Percentiles rank a stretch among this genome's conserved stretches.
Evolutionary conservation across 1,140 invertebrate genomes (phyloP).

Genomic region (Tetramorium alpestre): DNA sequence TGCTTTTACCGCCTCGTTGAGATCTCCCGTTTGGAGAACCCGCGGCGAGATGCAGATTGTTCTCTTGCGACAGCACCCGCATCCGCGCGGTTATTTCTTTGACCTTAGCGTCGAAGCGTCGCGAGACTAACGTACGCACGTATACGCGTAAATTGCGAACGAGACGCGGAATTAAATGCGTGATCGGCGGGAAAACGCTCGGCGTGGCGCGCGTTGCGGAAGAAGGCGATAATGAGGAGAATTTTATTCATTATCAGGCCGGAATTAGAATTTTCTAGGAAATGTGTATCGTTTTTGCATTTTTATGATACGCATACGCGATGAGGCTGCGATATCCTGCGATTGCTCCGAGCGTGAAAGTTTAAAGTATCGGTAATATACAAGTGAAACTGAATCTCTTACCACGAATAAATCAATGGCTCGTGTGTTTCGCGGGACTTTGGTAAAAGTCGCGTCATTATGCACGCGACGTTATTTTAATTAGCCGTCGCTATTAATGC

Average conservation of each 20-base stretch:
- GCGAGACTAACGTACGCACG: not conserved
- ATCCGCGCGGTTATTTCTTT: constrained; percentile 33
- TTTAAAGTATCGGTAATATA: constrained; percentile 37
- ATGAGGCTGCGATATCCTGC: constrained; percentile 18
- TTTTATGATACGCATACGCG: constrained; percentile 20
- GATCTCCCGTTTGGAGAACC: constrained; percentile 14
- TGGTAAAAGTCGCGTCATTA: constrained; percentile 53
- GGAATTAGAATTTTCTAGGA: constrained; percentile 25
- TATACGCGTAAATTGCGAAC: not conserved
- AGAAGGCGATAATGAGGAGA: not conserved
- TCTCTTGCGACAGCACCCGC: constrained; percentile 33
- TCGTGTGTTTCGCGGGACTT: constrained; percentile 14
- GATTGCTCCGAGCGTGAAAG: constrained; percentile 48
- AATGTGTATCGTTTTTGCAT: constrained; percentile 6
- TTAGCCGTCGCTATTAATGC: constrained; percentile 21
- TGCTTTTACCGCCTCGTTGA: constrained; percentile 34
- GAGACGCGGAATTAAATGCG: not conserved
- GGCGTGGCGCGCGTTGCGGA: not conserved
- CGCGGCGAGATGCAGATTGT: constrained; percentile 53
- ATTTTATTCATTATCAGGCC: constrained; percentile 21
- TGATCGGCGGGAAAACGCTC: not conserved
- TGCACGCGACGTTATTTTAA: constrained; percentile 46
- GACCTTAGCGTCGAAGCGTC: constrained; percentile 28
- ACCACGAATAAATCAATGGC: constrained; percentile 42
- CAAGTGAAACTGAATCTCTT: constrained; percentile 56